Evolutionary conservation across 2,797 vertebrate genomes (phyloP), one percentile per base, ranked within the genome.

Genomic region (Epinephelus awoara): DNA sequence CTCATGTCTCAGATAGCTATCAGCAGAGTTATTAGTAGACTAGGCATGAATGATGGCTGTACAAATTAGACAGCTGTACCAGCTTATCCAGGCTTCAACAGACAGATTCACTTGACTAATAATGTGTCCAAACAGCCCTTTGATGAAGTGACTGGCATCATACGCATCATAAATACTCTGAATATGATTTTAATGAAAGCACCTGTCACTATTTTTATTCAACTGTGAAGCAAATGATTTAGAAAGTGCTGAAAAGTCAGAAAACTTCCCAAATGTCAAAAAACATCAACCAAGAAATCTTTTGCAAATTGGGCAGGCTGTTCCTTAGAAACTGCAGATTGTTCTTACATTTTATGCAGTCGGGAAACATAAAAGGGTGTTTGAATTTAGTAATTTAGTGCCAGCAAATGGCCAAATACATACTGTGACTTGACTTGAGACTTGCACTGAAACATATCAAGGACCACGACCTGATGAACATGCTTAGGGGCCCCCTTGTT

Each of bases 1-100:
- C 67, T 70, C 57, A 47, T 72, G 75, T 81, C 75, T 62, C 55
- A 67, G 80, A 77, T 84, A 70, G 58, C 77, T 61, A 88, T 85
- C 82, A 73, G 59, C 68, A 51, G 29, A 85, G 67, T 80, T 87
- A 82, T 86, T 75, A 72, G 73, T 19, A 12, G 63, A 77, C 70
- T 2, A 11, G 51, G 61, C 71, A 49, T 62, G 67, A 75, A 75
- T 72, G 50, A 80, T 44, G 29, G 50, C 46, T 51, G 21, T 72
- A 75, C 46, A 75, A 82, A 75, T 54, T 15, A 62, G 63, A 72
- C 57, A 72, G 55, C 72, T 76, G 58, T 67, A 72, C 25, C 21
- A 67, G 44, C 4, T 58, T 67, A 62, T 67, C 70, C 68, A n/a
- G 58, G 42, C 68, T 66, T 52, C 65, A 38, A 34, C 21, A 71